Percentiles rank a stretch among this genome's conserved stretches.
Conservation (phyloP, 2,888 invertebrate genomes). For the Schizotus pectinicornis region DNA sequence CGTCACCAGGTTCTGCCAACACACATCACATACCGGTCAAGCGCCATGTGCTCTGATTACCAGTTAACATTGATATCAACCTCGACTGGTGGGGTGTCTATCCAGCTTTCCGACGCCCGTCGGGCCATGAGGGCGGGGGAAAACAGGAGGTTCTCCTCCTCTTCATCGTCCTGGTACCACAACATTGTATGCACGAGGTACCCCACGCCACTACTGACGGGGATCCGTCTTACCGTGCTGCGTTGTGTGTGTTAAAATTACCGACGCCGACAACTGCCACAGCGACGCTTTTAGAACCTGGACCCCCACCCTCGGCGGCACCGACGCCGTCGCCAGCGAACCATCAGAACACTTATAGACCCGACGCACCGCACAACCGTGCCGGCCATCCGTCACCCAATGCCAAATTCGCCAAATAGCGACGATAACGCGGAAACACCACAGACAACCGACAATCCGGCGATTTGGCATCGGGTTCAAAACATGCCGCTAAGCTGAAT, state of each 20-base stretch:
- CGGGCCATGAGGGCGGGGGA: constrained; percentile 87
- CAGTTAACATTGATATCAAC: constrained; percentile 55
- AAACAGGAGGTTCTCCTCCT: constrained; percentile 85
- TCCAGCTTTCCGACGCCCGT: constrained; percentile 89
- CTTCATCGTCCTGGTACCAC: constrained; percentile 82
- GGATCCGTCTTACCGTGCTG: constrained; percentile 10
- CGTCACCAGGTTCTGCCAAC: constrained; percentile 73
- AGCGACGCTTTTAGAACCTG: constrained; percentile 47
- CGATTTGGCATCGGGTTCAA: background rate
- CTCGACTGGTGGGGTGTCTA: constrained; percentile 86
- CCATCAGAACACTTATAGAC: constrained; percentile 23
- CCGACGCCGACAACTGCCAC: constrained; percentile 26
- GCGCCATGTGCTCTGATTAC: constrained; percentile 1
- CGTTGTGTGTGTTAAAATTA: constrained; percentile 23
- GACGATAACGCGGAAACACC: constrained; percentile 2
- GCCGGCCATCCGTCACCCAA: constrained; percentile 24
- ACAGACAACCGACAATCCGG: background rate
- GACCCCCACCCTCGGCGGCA: constrained; percentile 27
- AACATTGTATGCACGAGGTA: constrained; percentile 61
- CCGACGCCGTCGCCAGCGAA: constrained; percentile 11
- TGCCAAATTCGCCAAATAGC: constrained; percentile 14
- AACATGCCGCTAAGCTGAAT: background rate
- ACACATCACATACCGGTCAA: constrained; percentile 23
- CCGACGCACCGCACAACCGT: constrained; percentile 8
- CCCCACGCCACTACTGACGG: constrained; percentile 18